A percentile compares a stretch with the other conserved stretches of the same genome.
Evolutionary conservation across 2,113 vertebrate genomes (phyloP).

Genomic region (Mystacornis crossleyi): DNA sequence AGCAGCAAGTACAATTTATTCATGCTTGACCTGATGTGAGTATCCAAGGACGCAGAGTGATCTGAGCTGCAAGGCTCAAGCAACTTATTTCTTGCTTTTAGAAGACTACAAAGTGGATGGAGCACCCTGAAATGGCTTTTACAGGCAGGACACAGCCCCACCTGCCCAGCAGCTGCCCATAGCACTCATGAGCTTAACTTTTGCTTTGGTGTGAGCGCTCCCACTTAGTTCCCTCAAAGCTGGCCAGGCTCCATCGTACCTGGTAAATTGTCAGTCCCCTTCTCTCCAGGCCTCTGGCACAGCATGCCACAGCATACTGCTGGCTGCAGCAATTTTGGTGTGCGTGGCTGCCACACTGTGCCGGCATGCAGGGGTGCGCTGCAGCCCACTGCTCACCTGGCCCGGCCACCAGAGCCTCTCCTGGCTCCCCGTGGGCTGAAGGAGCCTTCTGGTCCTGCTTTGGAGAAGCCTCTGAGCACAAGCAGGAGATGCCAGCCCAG

Average conservation of each 20-base stretch:
- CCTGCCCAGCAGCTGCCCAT: fast-evolving
- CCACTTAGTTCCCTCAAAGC: not conserved
- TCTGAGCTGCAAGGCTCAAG: not conserved
- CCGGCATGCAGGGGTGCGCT: fast-evolving
- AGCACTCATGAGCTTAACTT: not conserved
- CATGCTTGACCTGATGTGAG: not conserved
- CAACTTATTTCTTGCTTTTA: not conserved
- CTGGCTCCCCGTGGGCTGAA: not conserved
- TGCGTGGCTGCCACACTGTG: not conserved
- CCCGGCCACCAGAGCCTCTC: not conserved
- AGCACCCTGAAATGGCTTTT: not conserved
- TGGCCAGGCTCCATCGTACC: fast-evolving
- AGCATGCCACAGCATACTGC: fast-evolving
- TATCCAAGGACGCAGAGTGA: not conserved
- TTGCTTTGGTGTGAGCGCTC: fast-evolving
- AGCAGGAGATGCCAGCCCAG: not conserved
- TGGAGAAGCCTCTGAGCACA: not conserved
- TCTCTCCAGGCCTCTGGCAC: not conserved
- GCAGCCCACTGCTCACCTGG: not conserved
- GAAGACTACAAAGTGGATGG: not conserved
- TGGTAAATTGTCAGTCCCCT: fast-evolving
- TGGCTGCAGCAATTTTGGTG: not conserved
- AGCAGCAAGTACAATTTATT: not conserved
- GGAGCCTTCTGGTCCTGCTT: not conserved
- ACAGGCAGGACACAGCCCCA: not conserved